Base-by-base conservation (phyloP, 2,113 vertebrate genomes). In the Lophius piscatorius region DNA sequence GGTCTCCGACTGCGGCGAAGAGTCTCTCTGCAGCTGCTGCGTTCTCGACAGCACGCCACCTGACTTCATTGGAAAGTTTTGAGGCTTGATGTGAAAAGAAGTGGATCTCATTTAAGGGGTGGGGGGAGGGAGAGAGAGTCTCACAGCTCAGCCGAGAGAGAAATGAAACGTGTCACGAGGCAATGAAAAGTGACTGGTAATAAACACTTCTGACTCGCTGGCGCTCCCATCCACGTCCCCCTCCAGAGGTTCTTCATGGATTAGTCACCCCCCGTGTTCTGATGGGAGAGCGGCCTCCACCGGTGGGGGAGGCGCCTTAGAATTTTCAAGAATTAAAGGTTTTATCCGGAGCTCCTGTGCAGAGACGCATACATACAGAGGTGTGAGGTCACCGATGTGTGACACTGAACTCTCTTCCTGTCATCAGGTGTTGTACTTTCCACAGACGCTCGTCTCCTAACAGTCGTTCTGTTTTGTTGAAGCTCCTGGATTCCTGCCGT, bases 31-130 rank as follows among this genome's bases (percentile, higher is more conserved):
- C 79, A 50, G 56, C 34, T 3, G 9, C 52, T 23, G 60, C 57
- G 71, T 57, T 82, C 62, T 76, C 22, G 47, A 57, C 61, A 58
- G 26, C 50, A 13, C 18, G 41, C 60, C 51, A 71, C 81, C 76
- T 57, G 62, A 71, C 68, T 57, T 78, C 87, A 65, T 61, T 75
- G 75, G 80, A 81, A 81, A 63, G 58, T 82, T 74, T 80, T 82
- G 74, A 77, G 76, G 84, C 73, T 88, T 76, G 82, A 81, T 75
- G 74, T 79, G 74, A 85, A 87, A 73, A 66, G 65, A 84, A 86
- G 79, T 87, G 63, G 67, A 81, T 83, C 73, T 82, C 83, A 86
- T 86, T 87, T 82, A n/a, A n/a, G n/a, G n/a, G n/a, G n/a, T n/a
- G n/a, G n/a, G 74, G 73, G 77, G 76, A 76, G 79, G 80, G 57